These are phyloP conservation scores for Callinectes sapidus DNA, from an alignment of 2,888 invertebrate genomes.

Conservation along the genomic window DNA sequence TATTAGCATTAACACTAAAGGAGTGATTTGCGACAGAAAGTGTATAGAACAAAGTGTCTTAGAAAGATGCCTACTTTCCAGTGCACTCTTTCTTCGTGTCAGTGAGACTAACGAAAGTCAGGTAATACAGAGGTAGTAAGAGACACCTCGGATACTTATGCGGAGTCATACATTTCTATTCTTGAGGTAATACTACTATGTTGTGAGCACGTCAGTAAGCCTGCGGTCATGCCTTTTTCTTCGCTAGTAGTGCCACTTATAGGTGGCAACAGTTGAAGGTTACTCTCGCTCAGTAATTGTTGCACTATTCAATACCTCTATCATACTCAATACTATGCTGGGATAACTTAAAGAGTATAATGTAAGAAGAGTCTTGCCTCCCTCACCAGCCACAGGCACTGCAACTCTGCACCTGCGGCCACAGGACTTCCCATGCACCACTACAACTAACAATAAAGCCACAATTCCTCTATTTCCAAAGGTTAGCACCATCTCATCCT, in stretches of 20 bases:
- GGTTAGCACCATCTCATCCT: constrained; percentile 2
- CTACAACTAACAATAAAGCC: not conserved
- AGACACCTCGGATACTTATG: too few species aligned
- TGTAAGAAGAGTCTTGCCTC: not conserved
- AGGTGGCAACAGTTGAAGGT: not conserved
- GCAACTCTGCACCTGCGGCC: not conserved
- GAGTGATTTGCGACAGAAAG: too few species aligned
- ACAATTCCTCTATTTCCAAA: not conserved
- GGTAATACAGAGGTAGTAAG: too few species aligned
- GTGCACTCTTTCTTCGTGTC: too few species aligned
- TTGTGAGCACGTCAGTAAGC: not conserved
- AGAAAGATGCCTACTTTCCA: too few species aligned
- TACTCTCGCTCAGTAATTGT: not conserved
- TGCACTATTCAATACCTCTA: not conserved
- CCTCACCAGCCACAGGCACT: not conserved
- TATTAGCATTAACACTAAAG: too few species aligned
- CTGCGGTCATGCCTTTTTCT: not conserved
- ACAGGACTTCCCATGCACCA: not conserved
- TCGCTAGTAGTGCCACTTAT: not conserved
- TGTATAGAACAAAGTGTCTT: too few species aligned
- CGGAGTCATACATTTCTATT: not conserved
- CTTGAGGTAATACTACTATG: not conserved
- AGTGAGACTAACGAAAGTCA: too few species aligned
- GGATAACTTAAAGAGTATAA: too few species aligned
- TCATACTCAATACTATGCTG: not conserved